These are phyloP conservation scores for Rhaphigaster nebulosa DNA, from an alignment of 2,888 invertebrate genomes.

Conservation along the genomic window DNA sequence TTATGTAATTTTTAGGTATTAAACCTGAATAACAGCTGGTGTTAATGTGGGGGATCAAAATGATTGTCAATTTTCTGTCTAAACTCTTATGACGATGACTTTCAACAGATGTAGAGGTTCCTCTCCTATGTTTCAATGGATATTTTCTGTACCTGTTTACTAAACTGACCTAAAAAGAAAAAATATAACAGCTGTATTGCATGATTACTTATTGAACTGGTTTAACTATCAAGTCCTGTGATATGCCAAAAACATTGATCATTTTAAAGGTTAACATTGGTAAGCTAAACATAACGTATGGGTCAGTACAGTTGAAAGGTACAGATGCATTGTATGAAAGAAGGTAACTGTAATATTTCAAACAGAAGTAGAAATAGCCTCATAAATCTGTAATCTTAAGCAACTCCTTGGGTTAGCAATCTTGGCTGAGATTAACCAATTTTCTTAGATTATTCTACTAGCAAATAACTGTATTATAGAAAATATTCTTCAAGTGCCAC, in stretches of 20 bases:
- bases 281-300: neutral
- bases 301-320: neutral
- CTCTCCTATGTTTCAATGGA: conserved; percentile 41
- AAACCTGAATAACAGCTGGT: conserved; percentile 61
- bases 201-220: neutral
- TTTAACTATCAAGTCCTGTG: neutral
- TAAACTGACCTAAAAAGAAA: neutral
- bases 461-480: conserved; percentile 32
- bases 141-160: conserved; percentile 11
- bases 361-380: conserved; percentile 46
- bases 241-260: neutral
- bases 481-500: conserved; percentile 50
- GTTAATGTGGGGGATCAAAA: conserved; percentile 62
- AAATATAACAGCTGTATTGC: neutral
- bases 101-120: conserved; percentile 31
- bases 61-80: conserved; percentile 56
- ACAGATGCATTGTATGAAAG: conserved; percentile 12
- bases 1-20: conserved; percentile 53
- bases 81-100: conserved; percentile 24
- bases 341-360: conserved; percentile 34
- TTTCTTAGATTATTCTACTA: conserved; percentile 36
- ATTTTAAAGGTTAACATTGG: neutral
- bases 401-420: conserved; percentile 23
- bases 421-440: conserved; percentile 48
- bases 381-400: conserved; percentile 32